Evolutionary conservation across 2,797 vertebrate genomes (phyloP).

Genomic region (Helicolenus hilgendorfi): DNA sequence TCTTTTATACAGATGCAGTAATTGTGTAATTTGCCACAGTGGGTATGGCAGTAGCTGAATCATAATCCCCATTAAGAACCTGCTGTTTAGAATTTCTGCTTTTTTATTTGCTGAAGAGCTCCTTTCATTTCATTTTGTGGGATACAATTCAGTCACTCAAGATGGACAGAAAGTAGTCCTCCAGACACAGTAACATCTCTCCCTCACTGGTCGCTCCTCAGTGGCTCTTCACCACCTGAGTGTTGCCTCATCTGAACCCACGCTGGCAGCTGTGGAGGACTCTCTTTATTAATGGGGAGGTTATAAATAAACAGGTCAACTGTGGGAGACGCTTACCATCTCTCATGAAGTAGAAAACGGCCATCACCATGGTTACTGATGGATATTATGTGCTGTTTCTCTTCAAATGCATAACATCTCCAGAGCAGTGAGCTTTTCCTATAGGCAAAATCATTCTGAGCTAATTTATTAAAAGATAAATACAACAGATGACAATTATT

Average conservation of each 20-base stretch:
- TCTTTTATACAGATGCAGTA: slow-evolving; percentile 30
- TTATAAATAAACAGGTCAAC: slow-evolving; percentile 66
- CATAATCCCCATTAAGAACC: slow-evolving; percentile 35
- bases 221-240: neutral
- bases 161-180: neutral
- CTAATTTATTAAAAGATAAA: neutral
- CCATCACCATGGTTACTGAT: slow-evolving; percentile 64
- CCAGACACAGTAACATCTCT: slow-evolving; percentile 8
- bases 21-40: slow-evolving; percentile 30
- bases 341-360: slow-evolving; percentile 19
- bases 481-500: neutral
- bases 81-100: slow-evolving; percentile 16
- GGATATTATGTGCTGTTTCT: slow-evolving; percentile 7
- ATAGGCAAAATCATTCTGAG: neutral
- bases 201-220: neutral
- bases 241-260: slow-evolving; percentile 32
- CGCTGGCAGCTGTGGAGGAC: slow-evolving; percentile 1
- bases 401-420: neutral
- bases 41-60: slow-evolving; percentile 19
- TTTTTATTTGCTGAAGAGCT: slow-evolving; percentile 22
- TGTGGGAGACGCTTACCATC: slow-evolving; percentile 23
- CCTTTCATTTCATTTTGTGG: slow-evolving; percentile 24
- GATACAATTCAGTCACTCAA: slow-evolving; percentile 12
- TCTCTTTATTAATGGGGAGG: slow-evolving; percentile 30
- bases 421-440: neutral